phyloP scores from a whole-genome alignment of 2,797 vertebrate species.

The Smutsia gigantea region DNA sequence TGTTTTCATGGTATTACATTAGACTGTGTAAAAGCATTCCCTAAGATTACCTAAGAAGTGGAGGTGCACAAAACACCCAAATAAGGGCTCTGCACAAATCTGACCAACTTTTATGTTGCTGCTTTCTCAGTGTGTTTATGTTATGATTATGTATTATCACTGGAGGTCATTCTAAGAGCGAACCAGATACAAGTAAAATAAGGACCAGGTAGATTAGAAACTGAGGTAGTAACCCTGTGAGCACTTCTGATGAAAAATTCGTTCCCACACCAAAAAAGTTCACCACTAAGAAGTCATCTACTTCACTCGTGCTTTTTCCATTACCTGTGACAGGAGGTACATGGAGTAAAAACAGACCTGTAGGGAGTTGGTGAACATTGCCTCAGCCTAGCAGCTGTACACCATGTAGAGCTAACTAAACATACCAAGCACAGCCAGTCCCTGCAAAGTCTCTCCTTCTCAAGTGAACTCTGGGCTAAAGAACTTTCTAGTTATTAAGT shows the following conservation, averaged over 20 bases:
- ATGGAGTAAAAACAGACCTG: not conserved
- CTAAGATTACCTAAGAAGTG: not conserved
- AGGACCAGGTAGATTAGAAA: constrained; percentile 65
- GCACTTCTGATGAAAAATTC: constrained; percentile 25
- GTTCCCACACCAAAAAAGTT: not conserved
- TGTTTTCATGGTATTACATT: not conserved
- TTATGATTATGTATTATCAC: not conserved
- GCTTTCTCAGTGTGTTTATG: not conserved
- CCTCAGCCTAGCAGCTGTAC: not conserved
- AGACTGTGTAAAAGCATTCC: not conserved
- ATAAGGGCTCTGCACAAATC: not conserved
- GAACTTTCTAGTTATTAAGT: not conserved
- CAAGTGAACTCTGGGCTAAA: constrained; percentile 42
- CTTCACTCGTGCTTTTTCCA: not conserved
- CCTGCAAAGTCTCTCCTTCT: not conserved
- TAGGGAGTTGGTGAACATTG: not conserved
- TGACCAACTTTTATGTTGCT: not conserved
- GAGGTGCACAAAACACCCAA: not conserved
- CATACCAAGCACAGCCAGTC: not conserved
- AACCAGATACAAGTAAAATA: constrained; percentile 4
- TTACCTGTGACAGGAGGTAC: not conserved
- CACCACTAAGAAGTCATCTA: not conserved
- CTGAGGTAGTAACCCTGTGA: constrained; percentile 77
- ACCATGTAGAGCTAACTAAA: not conserved
- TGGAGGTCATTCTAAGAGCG: constrained; percentile 32